A percentile compares a stretch with the other conserved stretches of the same genome.
These are phyloP conservation scores for Centroberyx gerrardi DNA, from an alignment of 2,797 vertebrate genomes.

Conservation along the genomic window DNA sequence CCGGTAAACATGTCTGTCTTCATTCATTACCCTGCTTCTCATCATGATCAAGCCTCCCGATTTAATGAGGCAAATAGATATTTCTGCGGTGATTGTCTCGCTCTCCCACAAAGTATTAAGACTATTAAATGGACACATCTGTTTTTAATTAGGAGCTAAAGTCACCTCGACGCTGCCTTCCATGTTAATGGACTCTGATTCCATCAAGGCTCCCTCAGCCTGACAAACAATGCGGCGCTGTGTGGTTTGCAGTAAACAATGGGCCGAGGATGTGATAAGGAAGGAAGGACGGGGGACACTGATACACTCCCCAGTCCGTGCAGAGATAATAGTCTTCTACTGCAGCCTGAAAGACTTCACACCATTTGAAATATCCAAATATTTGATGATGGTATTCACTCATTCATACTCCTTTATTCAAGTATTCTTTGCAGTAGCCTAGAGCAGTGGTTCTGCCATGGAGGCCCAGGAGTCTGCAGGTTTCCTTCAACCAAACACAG, in stretches of 20 bases:
- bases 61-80: constrained; percentile 91
- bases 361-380: constrained; percentile 8
- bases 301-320: constrained; percentile 9
- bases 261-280: constrained; percentile 44
- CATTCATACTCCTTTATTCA: neutral
- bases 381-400: neutral
- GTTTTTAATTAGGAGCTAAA: constrained; percentile 91
- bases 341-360: neutral
- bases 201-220: constrained; percentile 78
- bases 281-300: constrained; percentile 8
- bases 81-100: constrained; percentile 88
- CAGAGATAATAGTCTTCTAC: constrained; percentile 4
- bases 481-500: no score
- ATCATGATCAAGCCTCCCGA: constrained; percentile 87
- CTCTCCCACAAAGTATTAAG: constrained; percentile 91
- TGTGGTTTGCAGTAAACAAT: constrained; percentile 71
- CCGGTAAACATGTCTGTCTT: constrained; percentile 89
- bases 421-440: neutral
- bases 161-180: constrained; percentile 89
- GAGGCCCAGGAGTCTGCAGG: no score
- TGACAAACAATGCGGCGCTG: constrained; percentile 71
- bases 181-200: constrained; percentile 88
- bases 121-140: constrained; percentile 92
- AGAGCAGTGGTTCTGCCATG: no score
- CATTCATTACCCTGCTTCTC: constrained; percentile 88